phyloP scores from a whole-genome alignment of 2,888 invertebrate species.

The Parasteatoda lunata region DNA sequence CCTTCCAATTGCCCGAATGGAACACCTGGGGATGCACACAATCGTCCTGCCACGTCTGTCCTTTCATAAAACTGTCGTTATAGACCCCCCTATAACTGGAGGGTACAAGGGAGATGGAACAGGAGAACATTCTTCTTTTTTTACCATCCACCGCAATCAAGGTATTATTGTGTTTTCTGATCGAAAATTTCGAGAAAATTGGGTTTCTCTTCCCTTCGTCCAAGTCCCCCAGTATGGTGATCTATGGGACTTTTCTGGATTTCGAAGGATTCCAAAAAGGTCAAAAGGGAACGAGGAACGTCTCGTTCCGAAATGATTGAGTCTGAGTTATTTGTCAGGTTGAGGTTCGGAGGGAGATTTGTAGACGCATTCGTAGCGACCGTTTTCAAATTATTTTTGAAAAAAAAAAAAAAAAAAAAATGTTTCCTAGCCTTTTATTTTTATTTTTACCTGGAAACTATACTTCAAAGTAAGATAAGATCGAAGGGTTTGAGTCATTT shows the following conservation, averaged over 20 bases:
- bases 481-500: too few species aligned
- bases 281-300: constrained; percentile 14
- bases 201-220: constrained; percentile 5
- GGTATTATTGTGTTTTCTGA: constrained; percentile 56
- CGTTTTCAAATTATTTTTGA: too few species aligned
- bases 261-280: constrained; percentile 16
- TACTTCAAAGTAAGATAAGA: too few species aligned
- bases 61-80: constrained; percentile 63
- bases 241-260: constrained; percentile 43
- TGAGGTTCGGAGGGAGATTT: constrained; percentile 43
- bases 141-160: constrained; percentile 51
- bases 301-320: constrained; percentile 46
- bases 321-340: constrained; percentile 63
- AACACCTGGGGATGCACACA: constrained; percentile 60
- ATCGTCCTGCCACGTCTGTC: constrained; percentile 35
- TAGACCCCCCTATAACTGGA: not conserved
- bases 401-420: too few species aligned
- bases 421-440: too few species aligned
- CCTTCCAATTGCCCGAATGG: constrained; percentile 34
- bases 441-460: too few species aligned
- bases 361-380: constrained; percentile 2
- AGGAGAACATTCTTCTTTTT: not conserved
- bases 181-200: constrained; percentile 32
- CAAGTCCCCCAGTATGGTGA: constrained; percentile 22
- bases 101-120: not conserved